A percentile compares a stretch with the other conserved stretches of the same genome.
phyloP scores from a whole-genome alignment of 1,140 invertebrate species.

The Protaetia brevitarsis region DNA sequence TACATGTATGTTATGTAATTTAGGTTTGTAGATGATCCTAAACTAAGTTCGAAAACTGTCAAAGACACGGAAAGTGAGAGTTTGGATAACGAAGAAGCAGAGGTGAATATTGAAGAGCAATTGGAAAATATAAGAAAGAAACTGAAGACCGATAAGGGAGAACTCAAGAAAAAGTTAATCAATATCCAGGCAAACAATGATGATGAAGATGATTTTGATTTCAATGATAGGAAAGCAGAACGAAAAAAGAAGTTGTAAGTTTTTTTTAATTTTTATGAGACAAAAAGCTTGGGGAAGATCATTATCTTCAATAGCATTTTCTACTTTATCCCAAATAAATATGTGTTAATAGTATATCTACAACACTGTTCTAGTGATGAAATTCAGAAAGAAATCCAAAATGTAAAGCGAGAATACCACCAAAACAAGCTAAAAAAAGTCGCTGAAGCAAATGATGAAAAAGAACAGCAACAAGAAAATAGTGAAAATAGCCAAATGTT shows the following conservation, averaged over 20 bases:
- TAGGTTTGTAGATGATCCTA: conserved; percentile 74
- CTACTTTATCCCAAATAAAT: too few relatives aligned
- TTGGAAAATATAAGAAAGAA: conserved; percentile 56
- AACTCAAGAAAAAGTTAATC: conserved; percentile 26
- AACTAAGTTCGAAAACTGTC: conserved; percentile 70
- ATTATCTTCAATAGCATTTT: too few relatives aligned
- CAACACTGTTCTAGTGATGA: conserved; percentile 58
- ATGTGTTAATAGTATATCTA: conserved; percentile 1
- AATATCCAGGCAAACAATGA: conserved; percentile 38
- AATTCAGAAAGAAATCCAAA: conserved; percentile 72
- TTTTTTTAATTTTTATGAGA: neutral
- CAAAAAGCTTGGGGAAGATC: too few relatives aligned
- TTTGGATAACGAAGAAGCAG: conserved; percentile 39
- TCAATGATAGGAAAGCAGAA: conserved; percentile 57
- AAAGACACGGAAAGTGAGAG: conserved; percentile 34
- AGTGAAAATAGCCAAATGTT: conserved; percentile 63
- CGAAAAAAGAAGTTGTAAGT: conserved; percentile 65
- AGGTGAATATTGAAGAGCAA: conserved; percentile 52
- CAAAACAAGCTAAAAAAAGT: conserved; percentile 62
- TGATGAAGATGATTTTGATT: conserved; percentile 48
- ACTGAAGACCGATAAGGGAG: conserved; percentile 39
- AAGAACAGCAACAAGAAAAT: conserved; percentile 41
- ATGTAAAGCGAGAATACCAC: conserved; percentile 66
- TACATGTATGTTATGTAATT: too few relatives aligned
- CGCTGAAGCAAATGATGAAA: conserved; percentile 44